Percentiles rank a stretch among this genome's conserved stretches.
Conservation (phyloP, 2,888 invertebrate species). For the Teleogryllus oceanicus region DNA sequence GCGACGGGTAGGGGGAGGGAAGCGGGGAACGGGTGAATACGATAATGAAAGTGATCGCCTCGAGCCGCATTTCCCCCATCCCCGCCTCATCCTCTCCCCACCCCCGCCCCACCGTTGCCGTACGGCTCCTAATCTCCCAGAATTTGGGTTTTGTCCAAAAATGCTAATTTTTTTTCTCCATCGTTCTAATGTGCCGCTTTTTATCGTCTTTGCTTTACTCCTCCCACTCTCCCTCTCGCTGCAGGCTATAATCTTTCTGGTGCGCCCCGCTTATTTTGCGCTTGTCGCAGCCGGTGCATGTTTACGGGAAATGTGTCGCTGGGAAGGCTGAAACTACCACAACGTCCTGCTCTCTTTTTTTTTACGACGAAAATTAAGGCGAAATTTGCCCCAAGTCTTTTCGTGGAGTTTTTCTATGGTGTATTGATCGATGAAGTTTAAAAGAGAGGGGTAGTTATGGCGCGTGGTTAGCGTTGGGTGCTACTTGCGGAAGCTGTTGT, state of each 20-base stretch:
- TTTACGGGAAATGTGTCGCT: background rate
- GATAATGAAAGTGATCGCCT: background rate
- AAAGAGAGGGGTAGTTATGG: too few species aligned
- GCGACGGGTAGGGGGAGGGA: background rate
- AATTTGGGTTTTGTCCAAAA: slow-evolving; percentile 18
- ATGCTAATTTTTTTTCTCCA: slow-evolving; percentile 1
- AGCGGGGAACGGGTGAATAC: background rate
- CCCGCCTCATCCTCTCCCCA: too few species aligned
- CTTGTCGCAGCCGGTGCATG: background rate
- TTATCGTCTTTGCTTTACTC: background rate
- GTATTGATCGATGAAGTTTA: too few species aligned
- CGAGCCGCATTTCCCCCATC: background rate
- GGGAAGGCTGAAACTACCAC: too few species aligned
- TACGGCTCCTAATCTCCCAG: background rate
- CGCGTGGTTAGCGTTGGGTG: too few species aligned
- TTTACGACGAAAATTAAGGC: too few species aligned
- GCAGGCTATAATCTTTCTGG: background rate
- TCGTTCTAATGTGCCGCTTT: slow-evolving; percentile 18
- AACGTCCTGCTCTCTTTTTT: too few species aligned
- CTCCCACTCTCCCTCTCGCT: background rate
- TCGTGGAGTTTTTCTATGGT: too few species aligned
- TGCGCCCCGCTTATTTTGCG: background rate
- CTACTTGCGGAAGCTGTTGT: too few species aligned
- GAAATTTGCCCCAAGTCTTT: too few species aligned
- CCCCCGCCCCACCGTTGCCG: too few species aligned